Base-by-base conservation (phyloP, 2,113 vertebrate species). In the Scomber japonicus region DNA sequence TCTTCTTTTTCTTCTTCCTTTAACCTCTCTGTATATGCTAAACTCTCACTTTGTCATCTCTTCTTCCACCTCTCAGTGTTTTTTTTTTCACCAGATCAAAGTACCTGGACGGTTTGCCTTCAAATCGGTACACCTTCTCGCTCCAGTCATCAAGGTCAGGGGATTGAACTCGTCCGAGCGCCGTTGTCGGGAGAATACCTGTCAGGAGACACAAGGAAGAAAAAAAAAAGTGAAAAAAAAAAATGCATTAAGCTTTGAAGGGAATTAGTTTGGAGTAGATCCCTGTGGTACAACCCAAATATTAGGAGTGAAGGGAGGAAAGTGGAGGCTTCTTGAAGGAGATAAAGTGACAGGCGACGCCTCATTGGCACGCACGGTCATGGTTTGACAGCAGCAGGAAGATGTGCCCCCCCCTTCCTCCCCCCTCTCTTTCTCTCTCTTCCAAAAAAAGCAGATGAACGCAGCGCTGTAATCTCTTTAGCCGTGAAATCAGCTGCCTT, bases 81-180 rank as follows among this genome's bases (percentile, higher is more conserved):
- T n/a, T n/a, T n/a, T n/a, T n/a, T n/a, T n/a, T n/a, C n/a, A n/a
- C n/a, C n/a, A n/a, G 81, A 84, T 90, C 71, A 80, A 69, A 79
- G 80, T 95, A 97, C 96, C 96, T 97, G 86, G 93, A 88, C 2
- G 93, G 76, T 88, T 95, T 96, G 60, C 95, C 96, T 94, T 97
- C 94, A 83, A 96, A 94, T 31, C 93, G 93, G 93, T 96, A 97
- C 78, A 93, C 91, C 93, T 97, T 97, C 88, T 77, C 91, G 71
- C 96, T 96, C 96, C 96, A 97, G 60, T 97, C 97, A 70, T 97
- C 97, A 17, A 93, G 94, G 86, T 97, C 97, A 46, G 95, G 97
- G 11, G 96, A 95, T 78, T 63, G 92, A 82, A 97, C 92, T 78
- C 93, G 94, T 76, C 97, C 97, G 62, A 97, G 93, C 5, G 89